Percentiles rank a stretch among this genome's conserved stretches.
Conservation (phyloP, 2,113 vertebrate species). For the Spizaetus ornatus region DNA sequence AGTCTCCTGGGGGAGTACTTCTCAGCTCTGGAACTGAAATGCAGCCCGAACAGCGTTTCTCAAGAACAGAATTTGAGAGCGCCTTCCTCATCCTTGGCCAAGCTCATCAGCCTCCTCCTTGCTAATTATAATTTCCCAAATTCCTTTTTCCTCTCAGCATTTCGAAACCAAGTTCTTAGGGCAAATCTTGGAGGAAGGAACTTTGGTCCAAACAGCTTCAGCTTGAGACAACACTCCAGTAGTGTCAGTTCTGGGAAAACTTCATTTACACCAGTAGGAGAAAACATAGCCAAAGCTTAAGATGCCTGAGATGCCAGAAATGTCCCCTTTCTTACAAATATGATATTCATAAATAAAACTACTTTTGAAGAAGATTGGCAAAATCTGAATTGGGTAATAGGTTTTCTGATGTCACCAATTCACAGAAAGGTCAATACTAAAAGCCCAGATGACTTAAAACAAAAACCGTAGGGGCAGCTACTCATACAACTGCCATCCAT, state of each 20-base stretch:
- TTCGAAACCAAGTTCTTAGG: conserved; percentile 16
- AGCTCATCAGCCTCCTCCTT: neutral
- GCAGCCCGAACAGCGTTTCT: neutral
- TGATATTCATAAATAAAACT: neutral
- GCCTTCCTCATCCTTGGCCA: neutral
- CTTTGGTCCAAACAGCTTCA: conserved; percentile 26
- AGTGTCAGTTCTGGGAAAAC: conserved; percentile 29
- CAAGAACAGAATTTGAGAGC: neutral
- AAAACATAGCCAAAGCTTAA: neutral
- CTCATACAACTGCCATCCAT: neutral
- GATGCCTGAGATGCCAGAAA: conserved; percentile 10
- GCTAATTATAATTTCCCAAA: neutral
- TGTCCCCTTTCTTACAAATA: neutral
- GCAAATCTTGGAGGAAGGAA: conserved; percentile 12
- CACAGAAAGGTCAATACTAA: conserved; percentile 28
- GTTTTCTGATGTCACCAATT: conserved; percentile 40
- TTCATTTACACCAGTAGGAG: neutral
- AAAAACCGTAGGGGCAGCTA: neutral
- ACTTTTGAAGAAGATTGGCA: conserved; percentile 36
- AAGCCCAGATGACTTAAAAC: conserved; percentile 10
- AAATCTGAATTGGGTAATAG: conserved; percentile 2
- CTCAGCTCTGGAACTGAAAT: neutral
- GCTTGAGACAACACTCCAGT: neutral
- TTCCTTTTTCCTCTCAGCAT: conserved; percentile 5
- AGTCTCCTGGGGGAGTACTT: neutral